phyloP scores from a whole-genome alignment of 92 coral and sea anemone species.

The Phymanthus crucifer region DNA sequence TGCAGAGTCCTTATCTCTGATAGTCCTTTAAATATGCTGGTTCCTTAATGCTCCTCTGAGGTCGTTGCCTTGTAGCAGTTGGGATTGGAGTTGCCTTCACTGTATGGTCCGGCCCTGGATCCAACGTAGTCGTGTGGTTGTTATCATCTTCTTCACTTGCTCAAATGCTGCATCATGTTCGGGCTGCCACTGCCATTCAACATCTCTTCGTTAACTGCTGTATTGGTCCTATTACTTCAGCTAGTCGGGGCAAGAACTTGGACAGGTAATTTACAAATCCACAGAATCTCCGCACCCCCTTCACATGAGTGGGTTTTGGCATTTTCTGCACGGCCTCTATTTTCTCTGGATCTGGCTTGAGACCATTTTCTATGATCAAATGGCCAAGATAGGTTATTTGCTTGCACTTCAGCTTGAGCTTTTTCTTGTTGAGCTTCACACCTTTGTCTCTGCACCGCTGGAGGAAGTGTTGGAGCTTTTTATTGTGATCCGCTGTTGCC shows the following conservation, averaged over 20 bases:
- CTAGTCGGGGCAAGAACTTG: conserved; percentile 44
- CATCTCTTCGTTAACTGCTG: too few species aligned
- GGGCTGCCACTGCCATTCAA: too few species aligned
- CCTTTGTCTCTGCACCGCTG: conserved; percentile 44
- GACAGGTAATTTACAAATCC: conserved; percentile 59
- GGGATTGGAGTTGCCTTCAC: too few species aligned
- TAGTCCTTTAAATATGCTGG: too few species aligned
- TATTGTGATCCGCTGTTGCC: conserved; percentile 38
- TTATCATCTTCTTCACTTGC: too few species aligned
- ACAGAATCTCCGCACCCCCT: conserved; percentile 53
- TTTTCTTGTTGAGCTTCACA: conserved; percentile 38
- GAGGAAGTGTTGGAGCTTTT: conserved; percentile 29
- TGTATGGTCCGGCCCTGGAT: too few species aligned
- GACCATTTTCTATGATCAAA: conserved; percentile 16
- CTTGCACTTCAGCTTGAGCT: conserved; percentile 32
- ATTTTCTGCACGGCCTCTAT: conserved; percentile 13
- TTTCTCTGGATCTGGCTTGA: conserved; percentile 24
- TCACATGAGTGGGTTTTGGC: conserved; percentile 44
- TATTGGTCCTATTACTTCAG: conserved; percentile 39
- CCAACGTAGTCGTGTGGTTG: too few species aligned
- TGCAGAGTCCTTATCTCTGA: too few species aligned
- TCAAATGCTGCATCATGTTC: too few species aligned
- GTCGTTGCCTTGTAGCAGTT: too few species aligned
- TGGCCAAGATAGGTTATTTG: conserved; percentile 44
- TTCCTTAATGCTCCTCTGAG: too few species aligned